phyloP scores from a whole-genome alignment of 30 jellyfish, hydroid and myxozoan genomes.

The Morbakka virulenta region DNA sequence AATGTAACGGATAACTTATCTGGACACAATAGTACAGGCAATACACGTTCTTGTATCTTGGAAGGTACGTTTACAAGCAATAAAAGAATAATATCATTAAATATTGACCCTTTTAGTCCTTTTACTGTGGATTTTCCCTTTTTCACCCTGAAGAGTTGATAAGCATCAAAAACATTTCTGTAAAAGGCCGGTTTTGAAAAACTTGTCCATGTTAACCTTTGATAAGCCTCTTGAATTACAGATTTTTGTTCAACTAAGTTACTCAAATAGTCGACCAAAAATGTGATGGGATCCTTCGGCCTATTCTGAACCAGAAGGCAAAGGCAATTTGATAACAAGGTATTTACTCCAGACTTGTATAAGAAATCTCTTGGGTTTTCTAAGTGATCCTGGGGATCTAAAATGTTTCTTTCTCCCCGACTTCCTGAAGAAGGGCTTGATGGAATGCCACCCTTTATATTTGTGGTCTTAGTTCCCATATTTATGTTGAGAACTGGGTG shows the following conservation, averaged over 20 bases:
- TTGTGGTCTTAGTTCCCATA: too few species aligned
- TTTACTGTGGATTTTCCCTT: background rate
- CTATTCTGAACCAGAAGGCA: conserved; percentile 36
- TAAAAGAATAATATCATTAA: conserved; percentile 31
- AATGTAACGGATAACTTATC: conserved; percentile 46
- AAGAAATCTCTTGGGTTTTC: conserved; percentile 73
- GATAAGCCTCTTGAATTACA: conserved; percentile 41
- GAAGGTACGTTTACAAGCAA: conserved; percentile 27
- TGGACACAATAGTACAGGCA: conserved; percentile 22
- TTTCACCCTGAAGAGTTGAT: conserved; percentile 8
- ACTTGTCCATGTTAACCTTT: conserved; percentile 17
- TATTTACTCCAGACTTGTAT: conserved; percentile 26
- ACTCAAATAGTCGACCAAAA: conserved; percentile 57
- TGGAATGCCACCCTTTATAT: too few species aligned
- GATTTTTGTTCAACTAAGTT: conserved; percentile 39
- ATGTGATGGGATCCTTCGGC: conserved; percentile 75
- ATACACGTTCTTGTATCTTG: conserved; percentile 18
- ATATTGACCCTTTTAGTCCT: conserved; percentile 31
- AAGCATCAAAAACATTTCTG: conserved; percentile 54
- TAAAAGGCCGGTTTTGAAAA: conserved; percentile 37
- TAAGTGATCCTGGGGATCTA: background rate
- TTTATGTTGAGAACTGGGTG: too few species aligned
- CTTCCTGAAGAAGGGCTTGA: background rate
- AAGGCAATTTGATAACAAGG: conserved; percentile 41
- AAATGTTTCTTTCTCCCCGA: background rate